Evolutionary conservation across 2,113 vertebrate genomes (phyloP).

Genomic region (Mastomys coucha): DNA sequence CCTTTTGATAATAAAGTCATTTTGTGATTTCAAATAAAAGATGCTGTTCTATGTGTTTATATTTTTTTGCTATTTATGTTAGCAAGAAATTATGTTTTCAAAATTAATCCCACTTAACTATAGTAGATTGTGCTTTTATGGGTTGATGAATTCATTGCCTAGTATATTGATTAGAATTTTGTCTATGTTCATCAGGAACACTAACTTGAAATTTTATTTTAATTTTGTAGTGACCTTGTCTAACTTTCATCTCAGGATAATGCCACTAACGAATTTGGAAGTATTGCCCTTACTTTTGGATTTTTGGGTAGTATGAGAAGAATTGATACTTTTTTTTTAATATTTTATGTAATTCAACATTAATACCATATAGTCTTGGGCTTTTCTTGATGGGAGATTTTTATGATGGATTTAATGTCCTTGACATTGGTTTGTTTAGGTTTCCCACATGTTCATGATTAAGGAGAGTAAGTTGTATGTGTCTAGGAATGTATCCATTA

Average conservation of each 20-base stretch:
- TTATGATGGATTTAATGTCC: neutral
- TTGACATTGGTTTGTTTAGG: neutral
- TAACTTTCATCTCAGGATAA: neutral
- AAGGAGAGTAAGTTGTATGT: neutral
- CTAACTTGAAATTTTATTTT: neutral
- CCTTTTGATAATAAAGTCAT: neutral
- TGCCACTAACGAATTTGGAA: neutral
- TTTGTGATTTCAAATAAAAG: neutral
- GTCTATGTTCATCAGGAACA: neutral
- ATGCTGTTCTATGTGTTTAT: neutral
- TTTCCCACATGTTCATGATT: neutral
- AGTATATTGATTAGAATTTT: neutral
- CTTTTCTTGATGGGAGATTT: neutral
- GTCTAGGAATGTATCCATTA: neutral
- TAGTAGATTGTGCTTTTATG: neutral
- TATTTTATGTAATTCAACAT: neutral
- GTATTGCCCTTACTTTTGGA: neutral
- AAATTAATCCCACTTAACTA: neutral
- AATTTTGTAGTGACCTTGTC: neutral
- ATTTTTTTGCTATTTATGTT: neutral
- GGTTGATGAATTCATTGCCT: neutral
- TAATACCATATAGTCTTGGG: neutral
- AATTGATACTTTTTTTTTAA: neutral
- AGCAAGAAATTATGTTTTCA: neutral
- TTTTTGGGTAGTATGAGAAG: neutral